Evolutionary conservation across 2,888 invertebrate genomes (phyloP).

Genomic region (Hemistola chrysoprasaria): DNA sequence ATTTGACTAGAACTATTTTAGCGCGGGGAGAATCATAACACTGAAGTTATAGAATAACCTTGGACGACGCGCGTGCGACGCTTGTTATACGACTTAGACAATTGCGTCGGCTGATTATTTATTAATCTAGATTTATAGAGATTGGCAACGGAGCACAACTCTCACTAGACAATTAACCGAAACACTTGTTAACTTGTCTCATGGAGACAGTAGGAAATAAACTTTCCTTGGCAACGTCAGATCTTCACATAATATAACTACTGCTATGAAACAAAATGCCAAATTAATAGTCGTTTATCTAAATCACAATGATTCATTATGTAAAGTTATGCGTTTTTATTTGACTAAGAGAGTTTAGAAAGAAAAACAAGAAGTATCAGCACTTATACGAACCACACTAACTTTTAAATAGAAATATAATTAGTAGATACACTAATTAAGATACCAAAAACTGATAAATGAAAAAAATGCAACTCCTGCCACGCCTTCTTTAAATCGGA

Average conservation of each 20-base stretch:
- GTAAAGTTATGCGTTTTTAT: slow-evolving; percentile 8
- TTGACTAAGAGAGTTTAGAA: slow-evolving; percentile 4
- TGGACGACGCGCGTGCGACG: slow-evolving; percentile 40
- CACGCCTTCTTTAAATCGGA: too few species aligned
- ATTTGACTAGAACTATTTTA: slow-evolving; percentile 27
- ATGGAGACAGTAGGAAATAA: slow-evolving; percentile 58
- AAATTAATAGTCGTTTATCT: slow-evolving; percentile 52
- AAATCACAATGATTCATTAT: slow-evolving; percentile 22
- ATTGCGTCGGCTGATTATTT: slow-evolving; percentile 58
- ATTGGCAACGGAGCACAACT: slow-evolving; percentile 62
- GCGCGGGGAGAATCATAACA: slow-evolving; percentile 36
- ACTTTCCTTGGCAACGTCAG: slow-evolving; percentile 61
- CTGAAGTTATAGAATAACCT: slow-evolving; percentile 42
- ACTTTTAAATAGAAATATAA: too few species aligned
- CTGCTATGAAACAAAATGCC: slow-evolving; percentile 51
- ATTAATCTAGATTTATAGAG: slow-evolving; percentile 67
- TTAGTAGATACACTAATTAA: too few species aligned
- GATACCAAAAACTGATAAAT: too few species aligned
- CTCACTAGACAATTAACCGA: slow-evolving; percentile 55
- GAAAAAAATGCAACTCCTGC: too few species aligned
- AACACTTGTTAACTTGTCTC: slow-evolving; percentile 65
- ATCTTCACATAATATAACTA: slow-evolving; percentile 39
- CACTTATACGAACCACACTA: too few species aligned
- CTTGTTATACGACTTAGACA: slow-evolving; percentile 38
- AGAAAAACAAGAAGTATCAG: slow-evolving; percentile 1